A percentile compares a stretch with the other conserved stretches of the same genome.
Conservation (phyloP, 2,113 vertebrate species). For the Gallinago paraguaiae region DNA sequence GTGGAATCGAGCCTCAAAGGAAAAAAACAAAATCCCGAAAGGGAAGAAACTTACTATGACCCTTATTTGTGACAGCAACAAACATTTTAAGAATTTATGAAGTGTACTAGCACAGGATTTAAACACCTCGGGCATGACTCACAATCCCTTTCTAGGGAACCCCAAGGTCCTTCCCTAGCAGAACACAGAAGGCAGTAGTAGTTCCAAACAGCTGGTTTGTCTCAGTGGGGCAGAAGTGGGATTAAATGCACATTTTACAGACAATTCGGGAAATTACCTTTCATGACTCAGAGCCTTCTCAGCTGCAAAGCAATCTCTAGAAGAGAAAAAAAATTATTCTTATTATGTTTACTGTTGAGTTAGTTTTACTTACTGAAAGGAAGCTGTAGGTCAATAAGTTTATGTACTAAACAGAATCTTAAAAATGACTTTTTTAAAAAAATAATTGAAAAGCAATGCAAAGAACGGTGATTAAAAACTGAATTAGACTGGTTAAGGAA, state of each 20-base stretch:
- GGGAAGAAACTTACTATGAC: neutral
- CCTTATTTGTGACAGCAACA: neutral
- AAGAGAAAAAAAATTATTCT: neutral
- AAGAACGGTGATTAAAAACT: neutral
- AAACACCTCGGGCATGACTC: neutral
- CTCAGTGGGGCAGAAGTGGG: neutral
- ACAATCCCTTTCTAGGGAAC: neutral
- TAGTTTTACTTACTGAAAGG: neutral
- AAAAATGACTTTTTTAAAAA: neutral
- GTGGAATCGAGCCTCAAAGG: neutral
- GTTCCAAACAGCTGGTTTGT: neutral
- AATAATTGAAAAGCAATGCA: neutral
- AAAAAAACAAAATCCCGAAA: neutral
- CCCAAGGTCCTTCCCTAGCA: neutral
- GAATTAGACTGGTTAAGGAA: neutral
- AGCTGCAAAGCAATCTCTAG: neutral
- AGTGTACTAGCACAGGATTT: neutral
- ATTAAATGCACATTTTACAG: neutral
- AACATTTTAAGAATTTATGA: neutral
- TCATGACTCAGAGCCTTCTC: fast-evolving
- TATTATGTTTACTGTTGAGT: neutral
- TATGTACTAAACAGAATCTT: neutral
- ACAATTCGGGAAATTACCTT: conserved; percentile 35
- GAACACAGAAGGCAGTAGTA: neutral
- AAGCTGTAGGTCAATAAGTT: neutral